Base-by-base conservation (phyloP, 53 echinoderm and acorn worm genomes). In the Zoroaster sp. region DNA sequence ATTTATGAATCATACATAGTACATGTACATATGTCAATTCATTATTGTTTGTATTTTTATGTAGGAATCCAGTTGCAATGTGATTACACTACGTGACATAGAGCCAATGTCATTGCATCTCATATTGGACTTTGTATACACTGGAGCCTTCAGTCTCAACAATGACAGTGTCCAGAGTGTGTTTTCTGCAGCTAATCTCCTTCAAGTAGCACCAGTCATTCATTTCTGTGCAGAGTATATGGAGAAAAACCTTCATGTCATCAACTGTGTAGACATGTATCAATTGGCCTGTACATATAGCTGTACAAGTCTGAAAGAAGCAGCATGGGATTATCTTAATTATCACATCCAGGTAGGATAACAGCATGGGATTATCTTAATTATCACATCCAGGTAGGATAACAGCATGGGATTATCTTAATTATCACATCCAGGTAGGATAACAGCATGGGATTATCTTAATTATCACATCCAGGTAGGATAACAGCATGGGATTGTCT, bases 311-410 rank as follows among this genome's bases (percentile, higher is more conserved):
- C 78, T 95, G 40, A 77, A 73, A 43, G 91, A 93, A 83, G 87
- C 93, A 32, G 87, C 95, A 12, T 93, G 93, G 92, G 95, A 95
- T 75, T 95, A 68, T 69, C 89, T 95, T 55, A 95, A 93, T 43
- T 93, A 93, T 65, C 87, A 95, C 44, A 70, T 85, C 41, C 85
- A 85, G 85, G 85, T 85, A 46, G 3, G 10, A 10, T 51, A 7
- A 51, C 15, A 11, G 5, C 18, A 11, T 32, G 32, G n/a, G 33
- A 73, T n/a, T 39, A 35, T 5, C 36, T n/a, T n/a, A 17, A 18
- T 3, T 52, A 36, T 54, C 13, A 2, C 28, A n/a, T 49, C 51
- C 3, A 17, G 10, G 13, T 49, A 21, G n/a, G n/a, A n/a, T n/a
- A n/a, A n/a, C n/a, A n/a, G n/a, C n/a, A n/a, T n/a, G n/a, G n/a